Evolutionary conservation across 2,113 vertebrate species (phyloP).

Genomic region (Motacilla tschutschensis): DNA sequence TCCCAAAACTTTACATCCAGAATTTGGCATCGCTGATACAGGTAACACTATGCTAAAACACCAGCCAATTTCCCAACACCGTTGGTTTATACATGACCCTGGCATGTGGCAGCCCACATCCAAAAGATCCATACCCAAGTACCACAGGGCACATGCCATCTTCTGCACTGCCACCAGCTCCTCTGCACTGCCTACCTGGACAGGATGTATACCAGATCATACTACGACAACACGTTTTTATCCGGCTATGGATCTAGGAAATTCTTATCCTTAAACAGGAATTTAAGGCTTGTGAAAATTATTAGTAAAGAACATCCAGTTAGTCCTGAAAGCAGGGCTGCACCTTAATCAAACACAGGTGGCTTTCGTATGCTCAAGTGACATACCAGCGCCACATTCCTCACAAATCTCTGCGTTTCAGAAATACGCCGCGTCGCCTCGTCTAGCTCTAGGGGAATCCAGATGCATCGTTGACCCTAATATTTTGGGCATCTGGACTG

Average conservation of each 20-base stretch:
- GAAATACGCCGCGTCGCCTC: neutral
- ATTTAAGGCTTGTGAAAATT: neutral
- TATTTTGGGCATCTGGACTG: constrained; percentile 29
- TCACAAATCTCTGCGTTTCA: neutral
- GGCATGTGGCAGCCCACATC: neutral
- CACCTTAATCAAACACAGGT: constrained; percentile 59
- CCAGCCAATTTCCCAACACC: accelerated
- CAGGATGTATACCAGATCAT: accelerated
- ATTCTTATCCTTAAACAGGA: neutral
- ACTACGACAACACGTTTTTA: neutral
- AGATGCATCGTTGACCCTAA: neutral
- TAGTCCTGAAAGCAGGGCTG: neutral
- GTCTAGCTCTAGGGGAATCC: constrained; percentile 21
- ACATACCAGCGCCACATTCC: constrained; percentile 32
- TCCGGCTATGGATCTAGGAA: neutral
- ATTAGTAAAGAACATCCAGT: neutral
- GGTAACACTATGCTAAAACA: neutral
- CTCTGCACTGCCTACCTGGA: neutral
- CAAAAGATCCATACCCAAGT: neutral
- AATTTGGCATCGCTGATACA: accelerated
- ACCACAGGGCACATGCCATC: neutral
- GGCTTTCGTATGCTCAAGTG: neutral
- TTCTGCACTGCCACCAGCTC: neutral
- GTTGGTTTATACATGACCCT: neutral
- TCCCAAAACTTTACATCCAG: neutral